Evolutionary conservation across 1,140 invertebrate genomes (phyloP), one percentile per base, ranked within the genome.

Genomic region (Acromyrmex heyeri): DNA sequence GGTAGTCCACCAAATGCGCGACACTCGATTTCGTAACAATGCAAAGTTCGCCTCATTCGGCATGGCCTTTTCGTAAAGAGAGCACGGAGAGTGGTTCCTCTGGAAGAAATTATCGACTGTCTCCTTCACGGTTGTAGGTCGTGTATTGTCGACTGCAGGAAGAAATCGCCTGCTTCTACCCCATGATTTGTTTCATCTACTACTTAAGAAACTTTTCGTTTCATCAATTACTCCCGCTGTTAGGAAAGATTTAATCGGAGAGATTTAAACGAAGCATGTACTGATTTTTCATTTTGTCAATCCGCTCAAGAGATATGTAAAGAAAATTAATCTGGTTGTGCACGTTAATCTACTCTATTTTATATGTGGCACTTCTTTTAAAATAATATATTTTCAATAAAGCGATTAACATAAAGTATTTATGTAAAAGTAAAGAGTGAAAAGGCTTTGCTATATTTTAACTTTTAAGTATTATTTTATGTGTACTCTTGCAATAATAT

Each of bases 21-120:
- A 93, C 90, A 92, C 94, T 94, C 92, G 91, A 94, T 94, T 92
- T 89, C 92, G 90, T 94, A 93, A 94, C 93, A 94, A 94, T 94
- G 91, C 91, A 88, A 93, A 94, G 78, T 89, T 87, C 64, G 85
- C 50, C 62, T 75, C 69, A 70, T 67, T 78, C 69, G 65, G 61
- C 65, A 76, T 75, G 57, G 64, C 86, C 85, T 59, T 78, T 76
- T 78, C 75, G 53, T 34, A 75, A 81, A 85, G 55, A n/a, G 75
- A 72, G 72, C 61, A 59, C 50, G 59, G 50, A 86, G 69, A 67
- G 24, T 64, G 86, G 78, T 76, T 59, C 72, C 64, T 21, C 85
- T 30, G 30, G 87, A 91, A 91, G 89, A 91, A 92, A 90, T 92
- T 92, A 92, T 89, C 87, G 87, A 83, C 64, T 87, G 77, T 85